A percentile compares a stretch with the other conserved stretches of the same genome.
phyloP scores from a whole-genome alignment of 2,888 invertebrate genomes.

The Macrophya alboannulata region DNA sequence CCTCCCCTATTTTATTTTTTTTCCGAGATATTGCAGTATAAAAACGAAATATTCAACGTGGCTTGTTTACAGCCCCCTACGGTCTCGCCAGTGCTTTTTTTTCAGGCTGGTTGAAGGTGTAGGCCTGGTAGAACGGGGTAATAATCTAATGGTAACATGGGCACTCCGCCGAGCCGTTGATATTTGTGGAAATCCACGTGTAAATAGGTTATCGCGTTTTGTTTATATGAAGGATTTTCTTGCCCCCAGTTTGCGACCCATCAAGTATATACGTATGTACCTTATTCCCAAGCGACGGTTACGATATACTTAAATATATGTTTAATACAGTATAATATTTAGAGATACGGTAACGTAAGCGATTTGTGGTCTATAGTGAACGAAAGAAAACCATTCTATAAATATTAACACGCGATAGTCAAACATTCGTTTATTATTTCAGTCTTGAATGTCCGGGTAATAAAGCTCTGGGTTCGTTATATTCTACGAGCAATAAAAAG shows the following conservation, averaged over 20 bases:
- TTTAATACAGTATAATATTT: constrained; percentile 16
- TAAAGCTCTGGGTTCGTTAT: constrained; percentile 1
- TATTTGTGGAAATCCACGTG: constrained; percentile 43
- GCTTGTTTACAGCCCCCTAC: constrained; percentile 29
- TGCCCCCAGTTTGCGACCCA: neutral
- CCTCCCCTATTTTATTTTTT: neutral
- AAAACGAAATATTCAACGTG: constrained; percentile 41
- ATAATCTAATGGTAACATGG: constrained; percentile 36
- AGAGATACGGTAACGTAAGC: neutral
- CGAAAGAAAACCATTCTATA: constrained; percentile 1
- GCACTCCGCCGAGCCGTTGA: neutral
- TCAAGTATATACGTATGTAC: neutral
- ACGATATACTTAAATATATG: neutral
- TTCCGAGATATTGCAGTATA: neutral
- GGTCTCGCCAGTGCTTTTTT: constrained; percentile 3
- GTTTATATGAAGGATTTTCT: constrained; percentile 26
- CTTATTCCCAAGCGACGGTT: neutral
- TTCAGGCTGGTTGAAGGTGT: neutral
- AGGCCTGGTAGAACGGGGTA: constrained; percentile 12
- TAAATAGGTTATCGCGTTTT: constrained; percentile 18
- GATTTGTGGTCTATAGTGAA: neutral
- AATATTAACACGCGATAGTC: constrained; percentile 32
- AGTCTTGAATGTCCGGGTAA: neutral
- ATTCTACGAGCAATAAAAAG: constrained; percentile 13
- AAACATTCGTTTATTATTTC: constrained; percentile 33